Conservation (phyloP, 2,113 vertebrate species). For the Rostratula benghalensis region DNA sequence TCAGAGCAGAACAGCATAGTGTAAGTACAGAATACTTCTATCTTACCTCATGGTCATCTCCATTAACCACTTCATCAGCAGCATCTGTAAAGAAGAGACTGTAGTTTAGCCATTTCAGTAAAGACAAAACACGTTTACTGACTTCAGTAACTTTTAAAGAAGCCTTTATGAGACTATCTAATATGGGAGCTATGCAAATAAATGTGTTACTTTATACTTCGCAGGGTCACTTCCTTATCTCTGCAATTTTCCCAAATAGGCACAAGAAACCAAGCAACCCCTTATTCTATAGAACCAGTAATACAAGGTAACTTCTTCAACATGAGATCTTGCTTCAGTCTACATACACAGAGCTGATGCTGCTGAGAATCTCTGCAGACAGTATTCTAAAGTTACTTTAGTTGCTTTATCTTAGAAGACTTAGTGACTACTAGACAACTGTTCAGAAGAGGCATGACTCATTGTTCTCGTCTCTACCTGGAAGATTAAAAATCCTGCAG, state of each 20-base stretch:
- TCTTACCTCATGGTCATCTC: slow-evolving; percentile 83
- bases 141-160: background rate
- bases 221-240: background rate
- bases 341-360: background rate
- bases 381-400: background rate
- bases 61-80: slow-evolving; percentile 84
- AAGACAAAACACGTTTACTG: background rate
- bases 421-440: background rate
- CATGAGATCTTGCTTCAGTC: background rate
- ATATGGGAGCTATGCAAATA: background rate
- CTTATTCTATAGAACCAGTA: background rate
- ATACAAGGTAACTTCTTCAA: background rate
- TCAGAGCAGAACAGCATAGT: background rate
- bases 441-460: background rate
- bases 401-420: background rate
- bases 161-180: background rate
- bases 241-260: background rate
- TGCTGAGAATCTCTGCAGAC: background rate
- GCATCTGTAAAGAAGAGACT: slow-evolving; percentile 72
- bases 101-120: slow-evolving; percentile 43
- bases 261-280: background rate
- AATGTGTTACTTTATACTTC: background rate
- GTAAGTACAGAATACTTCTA: background rate
- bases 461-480: background rate
- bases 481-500: background rate